Evolutionary conservation across 2,888 invertebrate genomes (phyloP).

Genomic region (Tanytarsus gracilentus): DNA sequence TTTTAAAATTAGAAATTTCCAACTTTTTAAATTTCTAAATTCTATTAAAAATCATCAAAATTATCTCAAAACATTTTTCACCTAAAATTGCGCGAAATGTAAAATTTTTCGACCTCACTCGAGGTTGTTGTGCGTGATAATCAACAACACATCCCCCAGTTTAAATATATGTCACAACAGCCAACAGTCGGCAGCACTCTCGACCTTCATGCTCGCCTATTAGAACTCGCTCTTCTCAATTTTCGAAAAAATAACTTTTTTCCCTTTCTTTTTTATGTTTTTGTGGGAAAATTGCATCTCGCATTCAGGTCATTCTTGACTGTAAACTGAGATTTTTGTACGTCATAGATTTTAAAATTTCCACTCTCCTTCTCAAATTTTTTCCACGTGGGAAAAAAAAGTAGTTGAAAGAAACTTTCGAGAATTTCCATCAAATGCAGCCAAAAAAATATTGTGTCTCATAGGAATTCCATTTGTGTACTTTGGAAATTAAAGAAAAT

Average conservation of each 20-base stretch:
- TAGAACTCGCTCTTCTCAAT: slow-evolving; percentile 24
- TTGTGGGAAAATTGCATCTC: slow-evolving; percentile 27
- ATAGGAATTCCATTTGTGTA: no score
- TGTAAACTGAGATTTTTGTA: background rate
- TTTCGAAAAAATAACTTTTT: slow-evolving; percentile 29
- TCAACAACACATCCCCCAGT: background rate
- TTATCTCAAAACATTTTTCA: no score
- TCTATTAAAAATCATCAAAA: no score
- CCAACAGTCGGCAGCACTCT: background rate
- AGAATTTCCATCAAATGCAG: no score
- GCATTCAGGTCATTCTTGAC: slow-evolving; percentile 17
- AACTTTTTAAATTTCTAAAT: no score
- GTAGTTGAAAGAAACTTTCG: no score
- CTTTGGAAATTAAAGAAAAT: no score
- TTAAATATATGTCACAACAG: background rate
- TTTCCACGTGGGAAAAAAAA: slow-evolving; percentile 17
- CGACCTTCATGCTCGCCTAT: slow-evolving; percentile 3
- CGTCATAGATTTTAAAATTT: slow-evolving; percentile 15
- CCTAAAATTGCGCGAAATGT: no score
- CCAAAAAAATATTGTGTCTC: no score
- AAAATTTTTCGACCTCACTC: no score
- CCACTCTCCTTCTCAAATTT: slow-evolving; percentile 7
- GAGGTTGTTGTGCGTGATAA: background rate
- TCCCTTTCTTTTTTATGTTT: slow-evolving; percentile 5
- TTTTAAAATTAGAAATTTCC: background rate